A percentile compares a stretch with the other conserved stretches of the same genome.
These are phyloP conservation scores for Mesocricetus auratus DNA, from an alignment of 2,113 vertebrate species.

Conservation along the genomic window DNA sequence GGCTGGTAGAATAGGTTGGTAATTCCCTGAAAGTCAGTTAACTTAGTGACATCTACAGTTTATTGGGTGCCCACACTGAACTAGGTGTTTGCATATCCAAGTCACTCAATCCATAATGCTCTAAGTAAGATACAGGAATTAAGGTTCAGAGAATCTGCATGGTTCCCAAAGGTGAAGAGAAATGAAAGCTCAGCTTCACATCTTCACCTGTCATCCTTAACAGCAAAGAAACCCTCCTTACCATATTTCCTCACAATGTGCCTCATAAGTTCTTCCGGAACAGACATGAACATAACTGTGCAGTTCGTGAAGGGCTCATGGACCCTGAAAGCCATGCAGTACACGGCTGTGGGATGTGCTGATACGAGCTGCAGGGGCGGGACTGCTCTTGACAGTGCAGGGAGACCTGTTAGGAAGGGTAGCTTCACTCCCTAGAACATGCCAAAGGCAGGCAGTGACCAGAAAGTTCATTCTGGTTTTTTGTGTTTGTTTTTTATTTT, in stretches of 20 bases:
- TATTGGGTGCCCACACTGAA: not conserved
- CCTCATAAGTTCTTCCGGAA: not conserved
- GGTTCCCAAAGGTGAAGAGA: not conserved
- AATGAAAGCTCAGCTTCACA: not conserved
- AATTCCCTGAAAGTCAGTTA: not conserved
- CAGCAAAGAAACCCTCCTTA: not conserved
- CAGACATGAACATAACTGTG: not conserved
- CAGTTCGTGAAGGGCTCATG: not conserved
- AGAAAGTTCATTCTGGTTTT: not conserved
- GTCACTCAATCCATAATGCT: not conserved
- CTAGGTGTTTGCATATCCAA: not conserved
- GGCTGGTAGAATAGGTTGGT: not conserved
- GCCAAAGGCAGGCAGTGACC: not conserved
- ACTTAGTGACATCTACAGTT: not conserved
- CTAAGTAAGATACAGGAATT: not conserved
- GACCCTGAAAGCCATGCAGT: not conserved
- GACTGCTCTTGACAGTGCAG: not conserved
- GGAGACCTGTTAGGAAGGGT: not conserved
- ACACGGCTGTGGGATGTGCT: not conserved
- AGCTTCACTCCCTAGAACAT: not conserved
- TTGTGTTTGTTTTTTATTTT: not conserved
- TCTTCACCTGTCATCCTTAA: not conserved
- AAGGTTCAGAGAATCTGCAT: not conserved
- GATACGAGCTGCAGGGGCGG: not conserved
- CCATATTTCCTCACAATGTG: not conserved